Evolutionary conservation across 2,113 vertebrate genomes (phyloP), one percentile per base, ranked within the genome.

Genomic region (Propithecus coquereli): DNA sequence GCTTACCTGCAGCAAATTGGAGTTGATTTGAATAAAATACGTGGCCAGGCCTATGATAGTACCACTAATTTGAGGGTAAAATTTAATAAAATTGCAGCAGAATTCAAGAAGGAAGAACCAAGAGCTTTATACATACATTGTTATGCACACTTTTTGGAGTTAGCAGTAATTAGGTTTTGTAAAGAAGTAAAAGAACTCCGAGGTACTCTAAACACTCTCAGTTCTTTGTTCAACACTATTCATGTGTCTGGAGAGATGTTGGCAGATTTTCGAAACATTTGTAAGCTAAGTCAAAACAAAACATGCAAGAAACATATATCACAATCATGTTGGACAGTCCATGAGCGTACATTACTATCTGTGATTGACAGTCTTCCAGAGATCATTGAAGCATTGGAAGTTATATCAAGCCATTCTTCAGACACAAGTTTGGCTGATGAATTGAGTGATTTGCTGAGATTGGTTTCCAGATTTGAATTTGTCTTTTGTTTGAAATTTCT

Each of bases 71-170:
- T 96, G 92, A 97, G 84, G 74, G 52, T 57, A 34, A 97, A 97
- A 43, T 97, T 97, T 73, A 97, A 95, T 92, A 91, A 97, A 81
- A 76, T 94, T 83, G 96, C 96, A 79, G 73, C 87, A 90, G 97
- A 98, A 93, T 94, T 98, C 92, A 98, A 97, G 84, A 98, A 97
- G 81, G 97, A 97, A 87, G 96, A 98, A 30, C 97, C 97, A 87
- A 95, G 96, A 92, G 96, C 95, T 91, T 94, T 98, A 30, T 96
- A 98, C 20, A 5, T 95, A 43, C 96, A 97, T 73, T 97, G 97
- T 81, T 93, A 98, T 0, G 63, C 97, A 18, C 97, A 98, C 81
- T 97, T 94, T 90, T 97, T 98, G 79, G 97, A 98, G 80, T 96
- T 98, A 50, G 63, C 97, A 43, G 96, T 98, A 13, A 92, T 97